Percentiles rank a stretch among this genome's conserved stretches.
These are phyloP conservation scores for Matsumurasca onukii DNA, from an alignment of 1,140 invertebrate species.

Conservation along the genomic window DNA sequence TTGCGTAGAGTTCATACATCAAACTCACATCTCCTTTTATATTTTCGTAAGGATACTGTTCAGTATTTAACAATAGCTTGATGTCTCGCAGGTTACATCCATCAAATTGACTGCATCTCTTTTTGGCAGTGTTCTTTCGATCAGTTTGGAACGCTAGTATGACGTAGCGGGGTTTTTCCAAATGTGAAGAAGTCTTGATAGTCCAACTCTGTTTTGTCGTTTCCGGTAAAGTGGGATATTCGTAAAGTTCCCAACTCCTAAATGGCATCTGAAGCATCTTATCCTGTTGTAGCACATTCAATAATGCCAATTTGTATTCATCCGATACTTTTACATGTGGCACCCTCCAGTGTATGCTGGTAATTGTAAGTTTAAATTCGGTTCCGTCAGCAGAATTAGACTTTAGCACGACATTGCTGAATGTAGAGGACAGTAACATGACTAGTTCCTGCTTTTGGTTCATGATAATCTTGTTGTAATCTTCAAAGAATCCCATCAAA, in stretches of 20 bases:
- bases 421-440: conserved; percentile 44
- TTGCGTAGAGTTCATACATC: conserved; percentile 12
- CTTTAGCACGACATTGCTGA: conserved; percentile 37
- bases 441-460: conserved; percentile 52
- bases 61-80: conserved; percentile 35
- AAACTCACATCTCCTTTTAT: conserved; percentile 9
- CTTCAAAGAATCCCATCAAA: conserved; percentile 50
- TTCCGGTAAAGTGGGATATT: conserved; percentile 45
- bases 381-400: conserved; percentile 1
- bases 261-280: conserved; percentile 42
- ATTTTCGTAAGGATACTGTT: conserved; percentile 35
- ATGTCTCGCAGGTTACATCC: conserved; percentile 34
- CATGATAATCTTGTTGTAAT: conserved; percentile 50
- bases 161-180: conserved; percentile 35
- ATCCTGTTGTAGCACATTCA: conserved; percentile 38
- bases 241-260: conserved; percentile 46
- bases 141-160: conserved; percentile 37
- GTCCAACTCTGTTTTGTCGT: conserved; percentile 41
- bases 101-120: too few relatives aligned
- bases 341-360: conserved; percentile 42
- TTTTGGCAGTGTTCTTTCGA: conserved; percentile 30
- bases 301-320: conserved; percentile 30
- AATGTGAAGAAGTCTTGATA: conserved; percentile 39
- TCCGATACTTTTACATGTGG: conserved; percentile 40
- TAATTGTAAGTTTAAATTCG: conserved; percentile 39